These are phyloP conservation scores for Leptobrachium leishanense DNA, from an alignment of 2,113 vertebrate genomes.

Conservation along the genomic window DNA sequence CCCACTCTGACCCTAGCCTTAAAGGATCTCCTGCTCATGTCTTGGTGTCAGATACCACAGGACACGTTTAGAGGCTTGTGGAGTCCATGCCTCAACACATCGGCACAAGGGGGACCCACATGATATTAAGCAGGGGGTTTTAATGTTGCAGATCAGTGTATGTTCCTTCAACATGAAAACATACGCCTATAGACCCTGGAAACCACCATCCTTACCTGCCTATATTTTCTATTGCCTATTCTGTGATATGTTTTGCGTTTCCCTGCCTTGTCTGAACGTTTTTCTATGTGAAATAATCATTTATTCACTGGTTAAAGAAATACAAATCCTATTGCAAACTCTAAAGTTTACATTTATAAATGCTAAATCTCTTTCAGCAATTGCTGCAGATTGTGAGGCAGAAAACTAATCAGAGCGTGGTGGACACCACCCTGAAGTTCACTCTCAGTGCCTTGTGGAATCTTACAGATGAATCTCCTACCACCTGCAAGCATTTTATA, in stretches of 20 bases:
- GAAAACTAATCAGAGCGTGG: slow-evolving; percentile 89
- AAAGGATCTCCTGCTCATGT: too few species aligned
- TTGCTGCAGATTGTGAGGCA: slow-evolving; percentile 97
- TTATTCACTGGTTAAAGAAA: background rate
- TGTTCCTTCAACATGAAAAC: too few species aligned
- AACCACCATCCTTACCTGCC: too few species aligned
- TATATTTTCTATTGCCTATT: background rate
- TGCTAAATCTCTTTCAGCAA: slow-evolving; percentile 72
- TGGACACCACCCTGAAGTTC: slow-evolving; percentile 97
- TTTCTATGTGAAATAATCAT: background rate
- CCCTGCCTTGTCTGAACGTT: background rate
- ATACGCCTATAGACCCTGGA: too few species aligned
- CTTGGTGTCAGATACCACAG: too few species aligned
- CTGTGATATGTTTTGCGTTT: background rate
- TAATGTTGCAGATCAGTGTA: too few species aligned
- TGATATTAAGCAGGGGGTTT: too few species aligned
- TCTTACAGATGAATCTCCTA: slow-evolving; percentile 97
- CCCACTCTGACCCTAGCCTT: too few species aligned
- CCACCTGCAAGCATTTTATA: slow-evolving; percentile 96
- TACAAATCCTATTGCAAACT: background rate
- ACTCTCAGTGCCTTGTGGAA: slow-evolving; percentile 98
- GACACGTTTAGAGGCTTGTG: too few species aligned
- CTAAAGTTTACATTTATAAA: background rate
- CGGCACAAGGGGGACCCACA: too few species aligned
- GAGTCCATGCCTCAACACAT: too few species aligned